Base-by-base conservation (phyloP, 2,797 vertebrate genomes). In the Eupleurogrammus muticus region DNA sequence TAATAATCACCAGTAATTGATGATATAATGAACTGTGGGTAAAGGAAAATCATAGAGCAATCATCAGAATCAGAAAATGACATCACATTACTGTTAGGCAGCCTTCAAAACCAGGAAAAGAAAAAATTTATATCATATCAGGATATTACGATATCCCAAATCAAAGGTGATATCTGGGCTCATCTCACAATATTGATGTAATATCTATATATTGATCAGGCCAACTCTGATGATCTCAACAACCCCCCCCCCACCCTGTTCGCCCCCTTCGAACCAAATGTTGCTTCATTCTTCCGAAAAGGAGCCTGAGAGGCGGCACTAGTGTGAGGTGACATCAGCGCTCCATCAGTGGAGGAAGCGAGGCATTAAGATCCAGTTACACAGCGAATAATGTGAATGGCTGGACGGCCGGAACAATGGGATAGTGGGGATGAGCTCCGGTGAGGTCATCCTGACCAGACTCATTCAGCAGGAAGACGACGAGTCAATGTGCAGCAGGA, bases 301-400 rank as follows among this genome's bases (percentile, higher is more conserved):
- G 67, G 73, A 89, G 88, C 67, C 84, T 58, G 75, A 47, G 79
- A 83, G 84, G 83, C 82, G 66, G 78, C 75, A 21, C 84, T 12
- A 63, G 75, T 47, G 70, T 58, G 85, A 84, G 81, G 87, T 92
- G 90, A 92, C 91, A 91, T 92, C 91, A 91, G 89, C 71, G 44
- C 78, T 87, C 51, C 80, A 88, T 89, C 84, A 82, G 77, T 42
- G 68, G 59, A 82, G 92, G 86, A 90, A 88, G 88, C 81, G 77
- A 89, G 84, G 28, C 90, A 91, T 91, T 88, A 93, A 89, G 90
- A 86, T 92, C 92, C 85, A 81, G 87, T 93, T 93, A 91, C 91
- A 91, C 70, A 20, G 80, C 16, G 48, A 88, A 77, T 80, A 66
- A 81, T 73, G 78, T 50, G 74, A 75, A 75, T 58, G 86, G 73